Evolutionary conservation across 30 jellyfish, hydroid and myxozoan species (phyloP), one percentile per base, ranked within the genome.

Genomic region (Chironex yamaguchii): DNA sequence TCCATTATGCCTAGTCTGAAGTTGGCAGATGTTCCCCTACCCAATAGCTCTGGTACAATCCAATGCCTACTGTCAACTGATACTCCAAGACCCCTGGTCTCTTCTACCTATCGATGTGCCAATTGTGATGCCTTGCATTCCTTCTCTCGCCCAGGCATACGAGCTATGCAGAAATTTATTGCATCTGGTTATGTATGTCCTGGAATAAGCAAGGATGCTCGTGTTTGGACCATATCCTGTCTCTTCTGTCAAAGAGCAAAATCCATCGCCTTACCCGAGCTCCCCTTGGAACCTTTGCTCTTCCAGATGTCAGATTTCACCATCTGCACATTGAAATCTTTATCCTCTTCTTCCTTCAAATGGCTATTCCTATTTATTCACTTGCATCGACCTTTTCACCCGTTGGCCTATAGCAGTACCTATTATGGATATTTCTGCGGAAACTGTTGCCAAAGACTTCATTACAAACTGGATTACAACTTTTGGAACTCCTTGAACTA

Each of bases 331-430:
- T 83, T 22, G 91, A 80, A 21, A 67, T 80, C 24, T 88, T 80
- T 27, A 88, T 3, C 90, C 88, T 2, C 62, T 82, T 21, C 88
- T 89, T 2, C 77, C 79, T 2, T 71, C 94, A 23, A 2, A 36
- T 4, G 85, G 72, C 27, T 52, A 6, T 51, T 23, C 49, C 23
- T 77, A 86, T 49, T 70, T 86, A 0, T 67, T 74, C 0, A 74
- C 96, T 33, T n/a, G 66, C 58, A 73, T 33, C 35, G 90, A 86
- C 79, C 92, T 85, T 4, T 86, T 54, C 50, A 86, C 86, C 2
- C 73, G 94, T 25, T 84, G 94, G 94, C 96, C 86, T 0, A 86
- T 54, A 75, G 95, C 90, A 11, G 42, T 65, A 20, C 85, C 92
- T 14, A 53, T 85, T n/a, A 11, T 50, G 14, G 34, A 74, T 29